Conservation (phyloP, 2,888 invertebrate species). For the Troides helena region DNA sequence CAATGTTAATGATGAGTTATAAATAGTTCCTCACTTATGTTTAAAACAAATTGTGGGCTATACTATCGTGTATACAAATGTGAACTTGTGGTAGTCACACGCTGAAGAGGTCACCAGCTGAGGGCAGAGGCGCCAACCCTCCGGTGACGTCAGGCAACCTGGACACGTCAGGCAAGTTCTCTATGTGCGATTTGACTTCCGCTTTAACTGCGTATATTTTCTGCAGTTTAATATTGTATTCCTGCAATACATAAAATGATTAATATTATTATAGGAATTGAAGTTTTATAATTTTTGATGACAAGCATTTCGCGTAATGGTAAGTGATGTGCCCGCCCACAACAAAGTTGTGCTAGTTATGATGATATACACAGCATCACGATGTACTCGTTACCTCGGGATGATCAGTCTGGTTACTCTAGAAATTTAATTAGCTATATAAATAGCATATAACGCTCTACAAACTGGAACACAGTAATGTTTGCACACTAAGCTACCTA, state of each 20-base stretch:
- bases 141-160: slow-evolving; percentile 95
- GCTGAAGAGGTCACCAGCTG: slow-evolving; percentile 96
- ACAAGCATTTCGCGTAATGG: too few relatives aligned
- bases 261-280: not conserved
- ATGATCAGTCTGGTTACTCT: too few relatives aligned
- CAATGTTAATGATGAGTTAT: not conserved
- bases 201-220: slow-evolving; percentile 92
- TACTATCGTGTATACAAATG: slow-evolving; percentile 4
- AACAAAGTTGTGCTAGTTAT: too few relatives aligned
- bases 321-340: too few relatives aligned
- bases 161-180: slow-evolving; percentile 95
- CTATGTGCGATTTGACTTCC: slow-evolving; percentile 95
- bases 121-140: slow-evolving; percentile 94
- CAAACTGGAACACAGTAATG: too few relatives aligned
- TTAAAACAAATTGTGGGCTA: not conserved
- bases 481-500: too few relatives aligned
- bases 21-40: not conserved
- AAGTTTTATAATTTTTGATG: not conserved
- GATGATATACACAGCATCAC: too few relatives aligned
- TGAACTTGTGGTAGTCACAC: slow-evolving; percentile 52
- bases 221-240: slow-evolving; percentile 93
- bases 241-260: slow-evolving; percentile 79
- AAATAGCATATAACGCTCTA: too few relatives aligned
- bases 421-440: too few relatives aligned
- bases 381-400: too few relatives aligned